Base-by-base conservation (phyloP, 2,888 invertebrate species). In the Ptychoptera contaminata region DNA sequence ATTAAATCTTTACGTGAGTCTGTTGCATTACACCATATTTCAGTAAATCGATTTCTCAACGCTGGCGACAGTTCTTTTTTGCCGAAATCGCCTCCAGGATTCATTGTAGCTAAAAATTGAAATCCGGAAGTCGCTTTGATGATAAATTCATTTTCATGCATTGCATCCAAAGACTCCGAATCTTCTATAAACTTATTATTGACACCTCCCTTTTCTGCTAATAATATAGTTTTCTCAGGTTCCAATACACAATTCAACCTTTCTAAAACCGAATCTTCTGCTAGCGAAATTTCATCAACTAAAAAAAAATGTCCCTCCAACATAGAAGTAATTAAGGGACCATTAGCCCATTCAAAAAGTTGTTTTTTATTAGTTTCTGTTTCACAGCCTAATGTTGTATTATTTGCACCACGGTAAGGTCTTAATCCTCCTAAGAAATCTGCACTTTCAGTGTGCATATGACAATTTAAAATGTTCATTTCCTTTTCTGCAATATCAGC, bases 21-120 rank as follows among this genome's bases (percentile, higher is more conserved):
- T 9, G 81, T 82, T 42, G 78, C 75, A 45, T 84, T 85, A 58
- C 96, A 96, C 97, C 97, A 99, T 58, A 99, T 91, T 69, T 99
- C 98, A 0, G 98, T 97, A 56, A 99, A 93, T 40, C 98, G 77
- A 69, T 99, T 99, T 42, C 98, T 72, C 42, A 98, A 67, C 0
- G 98, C 97, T 1, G 96, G 96, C 0, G 97, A 98, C 9, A 98
- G 70, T 72, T 99, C 98, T 61, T 98, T 98, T 62, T 99, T 99
- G 3, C 98, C 98, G 61, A 88, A 98, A 70, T 99, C 98, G 1
- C 97, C 97, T 10, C 97, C 96, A 8, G 98, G 98, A 69, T 99
- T 99, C 98, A 99, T 99, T 0, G 98, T 99, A 2, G 91, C 93
- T 46, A 97, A 75, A 56, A 98, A 87, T 54, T 86, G 80, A 60